Evolutionary conservation across 2,113 vertebrate species (phyloP).

Genomic region (Neoarius graeffei): DNA sequence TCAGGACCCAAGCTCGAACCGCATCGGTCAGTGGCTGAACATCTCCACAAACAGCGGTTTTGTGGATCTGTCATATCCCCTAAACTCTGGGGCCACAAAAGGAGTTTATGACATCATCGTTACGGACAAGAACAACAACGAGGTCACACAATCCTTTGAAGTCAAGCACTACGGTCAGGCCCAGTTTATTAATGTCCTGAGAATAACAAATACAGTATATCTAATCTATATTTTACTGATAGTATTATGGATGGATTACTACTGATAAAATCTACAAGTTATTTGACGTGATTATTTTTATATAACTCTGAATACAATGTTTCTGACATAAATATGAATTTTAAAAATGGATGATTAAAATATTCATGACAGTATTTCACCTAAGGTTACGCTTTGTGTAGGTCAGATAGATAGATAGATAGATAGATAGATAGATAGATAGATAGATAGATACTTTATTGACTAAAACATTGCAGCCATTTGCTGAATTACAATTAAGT

Average conservation of each 20-base stretch:
- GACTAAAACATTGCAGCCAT: too few relatives aligned
- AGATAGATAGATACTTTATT: too few relatives aligned
- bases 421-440: too few relatives aligned
- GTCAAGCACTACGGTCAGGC: conserved; percentile 73
- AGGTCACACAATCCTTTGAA: conserved; percentile 59
- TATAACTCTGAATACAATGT: neutral
- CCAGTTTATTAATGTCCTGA: neutral
- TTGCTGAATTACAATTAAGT: too few relatives aligned
- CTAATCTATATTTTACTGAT: neutral
- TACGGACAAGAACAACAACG: conserved; percentile 53
- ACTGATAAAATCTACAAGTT: neutral
- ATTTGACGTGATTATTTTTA: neutral
- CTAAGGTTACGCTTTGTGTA: neutral
- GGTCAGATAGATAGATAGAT: too few relatives aligned
- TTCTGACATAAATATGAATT: neutral
- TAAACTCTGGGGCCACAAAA: conserved; percentile 61
- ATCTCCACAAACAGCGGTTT: conserved; percentile 55
- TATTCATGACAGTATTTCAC: neutral
- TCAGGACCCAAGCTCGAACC: conserved; percentile 70
- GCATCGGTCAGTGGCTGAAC: conserved; percentile 75
- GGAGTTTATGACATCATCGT: conserved; percentile 66
- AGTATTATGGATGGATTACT: neutral
- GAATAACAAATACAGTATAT: neutral
- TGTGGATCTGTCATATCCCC: conserved; percentile 66
- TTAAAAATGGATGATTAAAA: neutral